These are phyloP conservation scores for Erpornis zantholeuca DNA, from an alignment of 2,113 vertebrate genomes.

Conservation along the genomic window DNA sequence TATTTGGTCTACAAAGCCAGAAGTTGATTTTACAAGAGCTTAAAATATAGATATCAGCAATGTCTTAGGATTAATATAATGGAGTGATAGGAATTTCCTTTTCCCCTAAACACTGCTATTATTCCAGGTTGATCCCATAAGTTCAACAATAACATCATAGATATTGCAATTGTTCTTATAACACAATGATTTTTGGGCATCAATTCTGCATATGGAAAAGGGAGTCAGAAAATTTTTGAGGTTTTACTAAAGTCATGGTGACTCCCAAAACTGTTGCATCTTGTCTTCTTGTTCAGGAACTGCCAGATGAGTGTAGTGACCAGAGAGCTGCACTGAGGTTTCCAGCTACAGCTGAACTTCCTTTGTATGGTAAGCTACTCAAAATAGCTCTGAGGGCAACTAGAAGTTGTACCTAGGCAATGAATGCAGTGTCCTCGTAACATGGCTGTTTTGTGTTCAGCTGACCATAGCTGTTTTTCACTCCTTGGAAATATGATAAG, in stretches of 20 bases:
- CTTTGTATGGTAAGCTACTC: neutral
- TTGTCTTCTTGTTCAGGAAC: neutral
- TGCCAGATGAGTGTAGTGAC: neutral
- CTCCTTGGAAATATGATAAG: neutral
- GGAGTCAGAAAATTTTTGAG: neutral
- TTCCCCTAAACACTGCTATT: neutral
- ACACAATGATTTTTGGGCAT: neutral
- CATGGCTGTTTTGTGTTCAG: neutral
- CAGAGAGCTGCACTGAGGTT: neutral
- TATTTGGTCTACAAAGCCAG: neutral
- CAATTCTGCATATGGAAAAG: neutral
- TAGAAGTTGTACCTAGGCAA: neutral
- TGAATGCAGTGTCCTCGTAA: neutral
- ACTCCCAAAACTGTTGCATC: neutral
- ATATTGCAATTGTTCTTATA: neutral
- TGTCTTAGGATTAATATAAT: neutral
- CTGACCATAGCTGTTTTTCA: neutral
- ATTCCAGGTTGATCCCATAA: neutral
- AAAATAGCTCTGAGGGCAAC: neutral
- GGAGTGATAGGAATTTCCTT: neutral
- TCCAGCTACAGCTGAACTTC: neutral
- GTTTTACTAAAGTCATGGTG: neutral
- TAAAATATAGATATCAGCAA: neutral
- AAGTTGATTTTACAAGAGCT: neutral
- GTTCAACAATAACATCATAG: neutral